phyloP scores from a whole-genome alignment of 1,140 invertebrate genomes.

The Sycophaga agraensis region DNA sequence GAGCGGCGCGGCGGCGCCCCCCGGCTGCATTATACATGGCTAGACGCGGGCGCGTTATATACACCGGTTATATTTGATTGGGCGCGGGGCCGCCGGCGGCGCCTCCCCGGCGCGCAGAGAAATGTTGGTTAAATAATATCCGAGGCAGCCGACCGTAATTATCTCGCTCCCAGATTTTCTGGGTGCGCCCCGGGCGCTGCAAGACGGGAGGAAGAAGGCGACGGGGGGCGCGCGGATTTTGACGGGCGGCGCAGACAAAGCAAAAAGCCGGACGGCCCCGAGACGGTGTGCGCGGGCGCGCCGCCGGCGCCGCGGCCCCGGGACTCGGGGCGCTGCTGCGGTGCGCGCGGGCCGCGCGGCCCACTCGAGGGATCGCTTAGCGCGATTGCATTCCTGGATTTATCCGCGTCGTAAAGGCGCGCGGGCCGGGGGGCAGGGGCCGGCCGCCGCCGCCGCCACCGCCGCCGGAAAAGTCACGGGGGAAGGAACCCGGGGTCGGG shows the following conservation, averaged over 20 bases:
- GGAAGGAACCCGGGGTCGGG: slow-evolving; percentile 21
- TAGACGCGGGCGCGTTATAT: slow-evolving; percentile 29
- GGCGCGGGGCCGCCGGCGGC: slow-evolving; percentile 14
- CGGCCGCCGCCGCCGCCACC: no score
- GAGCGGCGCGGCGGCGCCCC: neutral
- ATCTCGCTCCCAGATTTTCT: slow-evolving; percentile 54
- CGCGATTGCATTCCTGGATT: slow-evolving; percentile 30
- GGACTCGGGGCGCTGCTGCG: slow-evolving; percentile 7
- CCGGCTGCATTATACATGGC: slow-evolving; percentile 12
- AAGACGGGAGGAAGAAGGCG: neutral
- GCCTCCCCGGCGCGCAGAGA: slow-evolving; percentile 20
- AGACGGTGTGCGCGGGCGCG: slow-evolving; percentile 10
- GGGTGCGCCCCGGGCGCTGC: slow-evolving; percentile 30
- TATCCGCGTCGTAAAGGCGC: slow-evolving; percentile 37
- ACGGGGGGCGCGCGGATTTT: neutral
- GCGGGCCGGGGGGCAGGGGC: slow-evolving; percentile 10
- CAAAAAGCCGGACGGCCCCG: no score
- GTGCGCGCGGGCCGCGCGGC: no score
- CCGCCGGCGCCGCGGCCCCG: no score
- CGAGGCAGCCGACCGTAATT: slow-evolving; percentile 47
- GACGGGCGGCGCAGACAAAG: no score
- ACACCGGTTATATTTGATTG: slow-evolving; percentile 47
- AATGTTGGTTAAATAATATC: slow-evolving; percentile 55
- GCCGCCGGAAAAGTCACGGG: slow-evolving; percentile 35
- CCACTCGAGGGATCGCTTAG: no score